phyloP scores from a whole-genome alignment of 2,888 invertebrate species.

The Nephrotoma appendiculata region DNA sequence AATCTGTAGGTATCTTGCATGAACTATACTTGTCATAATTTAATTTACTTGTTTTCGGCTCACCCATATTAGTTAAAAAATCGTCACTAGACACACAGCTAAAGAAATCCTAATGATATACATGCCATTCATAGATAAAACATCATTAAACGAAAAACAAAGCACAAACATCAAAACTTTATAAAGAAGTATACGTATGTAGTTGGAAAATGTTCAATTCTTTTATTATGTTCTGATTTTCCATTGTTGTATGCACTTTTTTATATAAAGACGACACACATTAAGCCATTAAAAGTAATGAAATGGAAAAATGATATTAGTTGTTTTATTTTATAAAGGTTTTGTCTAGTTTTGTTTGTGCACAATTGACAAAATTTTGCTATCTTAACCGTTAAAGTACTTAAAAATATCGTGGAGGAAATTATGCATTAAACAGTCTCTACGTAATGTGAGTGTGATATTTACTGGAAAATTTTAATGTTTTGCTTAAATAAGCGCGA shows the following conservation, averaged over 20 bases:
- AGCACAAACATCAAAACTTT: neutral
- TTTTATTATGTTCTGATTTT: neutral
- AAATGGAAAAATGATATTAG: neutral
- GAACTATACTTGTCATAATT: no score
- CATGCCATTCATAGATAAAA: neutral
- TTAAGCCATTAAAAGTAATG: neutral
- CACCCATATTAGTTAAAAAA: no score
- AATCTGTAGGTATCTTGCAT: no score
- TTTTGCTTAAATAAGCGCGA: neutral
- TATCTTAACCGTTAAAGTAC: neutral
- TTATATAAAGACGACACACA: neutral
- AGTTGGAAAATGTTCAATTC: neutral
- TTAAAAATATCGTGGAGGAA: neutral
- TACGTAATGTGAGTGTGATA: neutral
- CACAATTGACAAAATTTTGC: neutral
- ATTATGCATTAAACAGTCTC: neutral
- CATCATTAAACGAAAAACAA: neutral
- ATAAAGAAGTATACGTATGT: neutral
- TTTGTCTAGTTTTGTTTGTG: neutral
- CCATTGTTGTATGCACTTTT: neutral
- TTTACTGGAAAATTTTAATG: neutral
- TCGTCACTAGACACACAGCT: no score
- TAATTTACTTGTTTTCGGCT: no score
- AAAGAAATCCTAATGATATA: no score
- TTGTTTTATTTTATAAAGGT: neutral